These are phyloP conservation scores for Bombus difficillimus DNA, from an alignment of 1,140 invertebrate species.

Conservation along the genomic window DNA sequence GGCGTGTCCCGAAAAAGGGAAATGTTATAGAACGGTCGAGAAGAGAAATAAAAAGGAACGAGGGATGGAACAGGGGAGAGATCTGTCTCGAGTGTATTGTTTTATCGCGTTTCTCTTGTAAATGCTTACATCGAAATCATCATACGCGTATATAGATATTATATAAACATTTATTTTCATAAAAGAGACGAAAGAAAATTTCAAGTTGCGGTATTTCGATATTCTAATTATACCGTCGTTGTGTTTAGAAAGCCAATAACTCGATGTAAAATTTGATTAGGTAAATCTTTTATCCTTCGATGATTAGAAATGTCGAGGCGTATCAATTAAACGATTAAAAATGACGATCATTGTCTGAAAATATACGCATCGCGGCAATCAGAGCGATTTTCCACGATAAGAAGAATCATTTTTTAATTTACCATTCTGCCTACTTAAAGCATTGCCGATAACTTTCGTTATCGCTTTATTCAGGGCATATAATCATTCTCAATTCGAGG, in stretches of 20 bases:
- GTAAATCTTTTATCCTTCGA: not conserved
- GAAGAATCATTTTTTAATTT: not conserved
- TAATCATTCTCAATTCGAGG: not conserved
- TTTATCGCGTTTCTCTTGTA: slow-evolving; percentile 24
- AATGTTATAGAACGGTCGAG: slow-evolving; percentile 45
- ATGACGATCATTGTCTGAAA: not conserved
- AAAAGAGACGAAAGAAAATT: not conserved
- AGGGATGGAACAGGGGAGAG: not conserved
- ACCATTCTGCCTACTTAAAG: not conserved
- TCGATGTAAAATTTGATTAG: not conserved
- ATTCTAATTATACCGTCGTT: too few species aligned
- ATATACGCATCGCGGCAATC: not conserved
- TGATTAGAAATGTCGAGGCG: not conserved
- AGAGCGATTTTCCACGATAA: not conserved
- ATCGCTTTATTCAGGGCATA: not conserved
- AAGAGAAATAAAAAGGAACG: slow-evolving; percentile 48
- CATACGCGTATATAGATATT: too few species aligned
- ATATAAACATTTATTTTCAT: not conserved
- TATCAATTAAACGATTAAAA: not conserved
- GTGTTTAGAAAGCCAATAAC: rapidly evolving
- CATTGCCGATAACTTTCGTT: not conserved
- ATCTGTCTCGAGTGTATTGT: slow-evolving; percentile 49
- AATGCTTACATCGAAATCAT: too few species aligned
- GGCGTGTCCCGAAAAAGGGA: slow-evolving; percentile 78
- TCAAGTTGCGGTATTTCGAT: not conserved